A percentile compares a stretch with the other conserved stretches of the same genome.
phyloP scores from a whole-genome alignment of 2,797 vertebrate species.

The Scomberomorus guttatus region DNA sequence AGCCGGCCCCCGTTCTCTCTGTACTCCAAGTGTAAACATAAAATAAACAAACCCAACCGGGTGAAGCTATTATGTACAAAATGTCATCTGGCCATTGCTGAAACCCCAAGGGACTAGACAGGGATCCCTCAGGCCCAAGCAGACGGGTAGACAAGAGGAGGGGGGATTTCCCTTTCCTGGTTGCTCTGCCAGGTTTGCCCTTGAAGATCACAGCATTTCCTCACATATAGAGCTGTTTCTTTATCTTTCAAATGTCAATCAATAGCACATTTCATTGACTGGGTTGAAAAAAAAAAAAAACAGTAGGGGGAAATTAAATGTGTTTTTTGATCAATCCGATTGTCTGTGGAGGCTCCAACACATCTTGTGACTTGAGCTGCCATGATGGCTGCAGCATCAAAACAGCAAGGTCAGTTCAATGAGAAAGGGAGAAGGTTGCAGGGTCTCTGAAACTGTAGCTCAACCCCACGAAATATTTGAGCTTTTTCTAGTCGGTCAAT shows the following conservation, averaged over 20 bases:
- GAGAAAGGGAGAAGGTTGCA: conserved; percentile 23
- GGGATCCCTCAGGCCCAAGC: conserved; percentile 14
- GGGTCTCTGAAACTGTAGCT: conserved; percentile 9
- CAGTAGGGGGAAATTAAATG: conserved; percentile 39
- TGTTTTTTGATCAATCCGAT: conserved; percentile 50
- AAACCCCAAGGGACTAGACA: conserved; percentile 22
- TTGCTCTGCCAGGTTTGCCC: conserved; percentile 27
- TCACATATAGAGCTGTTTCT: neutral
- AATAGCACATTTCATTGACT: conserved; percentile 45
- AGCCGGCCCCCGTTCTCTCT: conserved; percentile 4
- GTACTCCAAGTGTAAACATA: conserved; percentile 51
- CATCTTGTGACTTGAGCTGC: conserved; percentile 8
- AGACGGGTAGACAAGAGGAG: conserved; percentile 5
- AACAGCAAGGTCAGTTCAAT: conserved; percentile 28
- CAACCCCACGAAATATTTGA: neutral
- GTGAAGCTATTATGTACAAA: conserved; percentile 47
- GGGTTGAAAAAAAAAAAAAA: conserved; percentile 13
- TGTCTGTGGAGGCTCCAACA: neutral
- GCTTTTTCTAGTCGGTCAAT: conserved; percentile 21
- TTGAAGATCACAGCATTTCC: conserved; percentile 42
- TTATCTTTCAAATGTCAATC: conserved; percentile 46
- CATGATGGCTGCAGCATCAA: neutral
- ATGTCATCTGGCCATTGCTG: conserved; percentile 26
- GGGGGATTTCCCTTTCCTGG: conserved; percentile 5
- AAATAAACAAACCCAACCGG: conserved; percentile 43